Evolutionary conservation across 2,888 invertebrate genomes (phyloP), one percentile per base, ranked within the genome.

Genomic region (Heteromyza rotundicornis): DNA sequence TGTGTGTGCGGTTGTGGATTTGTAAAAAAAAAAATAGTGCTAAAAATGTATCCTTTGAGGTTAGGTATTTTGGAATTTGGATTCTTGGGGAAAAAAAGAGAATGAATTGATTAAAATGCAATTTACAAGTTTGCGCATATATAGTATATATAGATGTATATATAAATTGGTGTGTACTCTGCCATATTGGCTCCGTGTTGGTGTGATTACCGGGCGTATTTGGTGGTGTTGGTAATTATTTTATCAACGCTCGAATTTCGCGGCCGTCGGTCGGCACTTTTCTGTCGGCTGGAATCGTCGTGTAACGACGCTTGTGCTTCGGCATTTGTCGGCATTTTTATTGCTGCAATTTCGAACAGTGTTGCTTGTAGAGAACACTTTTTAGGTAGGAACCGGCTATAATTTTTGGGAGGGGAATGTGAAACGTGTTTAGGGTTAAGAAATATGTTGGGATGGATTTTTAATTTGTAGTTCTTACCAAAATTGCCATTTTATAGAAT

Each of bases 351-450:
- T 19, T 50, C 22, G 12, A 24, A 57, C 35, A 58, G 44, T 32
- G 32, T 32, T 52, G 54, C 54, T 40, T 58, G 50, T 20, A 60
- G 52, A 16, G 8, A 40, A 32, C 36, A 24, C 36, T 53, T 57
- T 36, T 47, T n/a, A n/a, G n/a, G n/a, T n/a, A n/a, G n/a, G n/a
- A n/a, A n/a, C n/a, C n/a, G n/a, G n/a, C n/a, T n/a, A n/a, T n/a
- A n/a, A n/a, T n/a, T n/a, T n/a, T n/a, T n/a, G n/a, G n/a, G n/a
- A n/a, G n/a, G n/a, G n/a, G n/a, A n/a, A n/a, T n/a, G n/a, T n/a
- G n/a, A n/a, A n/a, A n/a, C n/a, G n/a, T n/a, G n/a, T n/a, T n/a
- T n/a, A n/a, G n/a, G n/a, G n/a, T n/a, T n/a, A n/a, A n/a, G n/a
- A n/a, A n/a, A n/a, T n/a, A n/a, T n/a, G n/a, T n/a, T n/a, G n/a